A percentile compares a stretch with the other conserved stretches of the same genome.
Conservation (phyloP, 2,888 invertebrate species). For the Nephrotoma flavescens region DNA sequence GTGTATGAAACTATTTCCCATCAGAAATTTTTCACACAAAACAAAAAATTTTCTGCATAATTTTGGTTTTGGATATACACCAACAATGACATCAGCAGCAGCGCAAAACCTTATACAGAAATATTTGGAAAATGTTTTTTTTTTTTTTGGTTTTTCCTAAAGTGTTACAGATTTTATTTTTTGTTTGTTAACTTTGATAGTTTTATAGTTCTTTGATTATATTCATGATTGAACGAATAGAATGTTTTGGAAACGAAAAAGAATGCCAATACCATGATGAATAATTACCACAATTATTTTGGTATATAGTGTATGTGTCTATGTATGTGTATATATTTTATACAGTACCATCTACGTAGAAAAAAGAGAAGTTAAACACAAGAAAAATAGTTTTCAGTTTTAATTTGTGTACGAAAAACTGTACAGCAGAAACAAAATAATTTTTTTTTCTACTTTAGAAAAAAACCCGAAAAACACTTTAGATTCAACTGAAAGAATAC, state of each 20-base stretch:
- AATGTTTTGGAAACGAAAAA: background rate
- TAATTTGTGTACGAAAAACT: too few relatives aligned
- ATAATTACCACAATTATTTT: background rate
- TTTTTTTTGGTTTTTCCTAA: background rate
- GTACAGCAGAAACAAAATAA: too few relatives aligned
- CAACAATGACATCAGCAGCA: background rate
- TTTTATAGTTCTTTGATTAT: background rate
- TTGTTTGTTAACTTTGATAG: background rate
- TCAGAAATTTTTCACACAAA: background rate
- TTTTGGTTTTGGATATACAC: background rate
- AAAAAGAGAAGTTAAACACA: too few relatives aligned
- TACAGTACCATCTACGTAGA: too few relatives aligned
- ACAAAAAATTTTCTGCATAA: background rate
- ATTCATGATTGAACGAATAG: background rate
- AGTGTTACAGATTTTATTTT: background rate
- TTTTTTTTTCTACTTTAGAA: too few relatives aligned
- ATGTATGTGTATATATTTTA: background rate
- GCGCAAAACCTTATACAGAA: background rate
- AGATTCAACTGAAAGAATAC: too few relatives aligned
- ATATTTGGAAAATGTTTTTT: background rate
- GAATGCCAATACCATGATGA: background rate
- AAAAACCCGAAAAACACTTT: too few relatives aligned
- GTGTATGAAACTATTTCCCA: background rate
- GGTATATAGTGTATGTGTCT: too few relatives aligned
- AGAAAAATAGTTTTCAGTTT: too few relatives aligned